phyloP scores from a whole-genome alignment of 2,888 invertebrate genomes.

The Leptopilina myrica region DNA sequence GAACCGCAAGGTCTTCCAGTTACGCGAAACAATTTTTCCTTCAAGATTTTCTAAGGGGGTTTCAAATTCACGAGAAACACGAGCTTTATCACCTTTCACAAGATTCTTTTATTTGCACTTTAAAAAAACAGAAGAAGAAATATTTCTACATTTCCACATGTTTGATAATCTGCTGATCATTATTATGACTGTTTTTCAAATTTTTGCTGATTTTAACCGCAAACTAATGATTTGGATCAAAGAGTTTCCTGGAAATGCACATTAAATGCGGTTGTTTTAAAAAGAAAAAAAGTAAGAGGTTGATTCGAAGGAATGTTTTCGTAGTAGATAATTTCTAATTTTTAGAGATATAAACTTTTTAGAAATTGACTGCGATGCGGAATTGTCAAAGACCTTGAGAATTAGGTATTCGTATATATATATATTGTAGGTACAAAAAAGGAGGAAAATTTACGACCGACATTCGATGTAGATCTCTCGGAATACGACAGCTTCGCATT shows the following conservation, averaged over 20 bases:
- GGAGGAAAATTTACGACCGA: conserved; percentile 23
- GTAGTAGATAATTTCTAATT: not conserved
- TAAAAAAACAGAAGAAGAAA: not conserved
- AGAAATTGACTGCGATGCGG: conserved; percentile 1
- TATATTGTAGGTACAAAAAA: not conserved
- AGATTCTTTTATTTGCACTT: not conserved
- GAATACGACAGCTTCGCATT: conserved; percentile 45
- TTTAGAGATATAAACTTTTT: no score
- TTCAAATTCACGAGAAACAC: conserved; percentile 17
- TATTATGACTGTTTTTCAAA: no score
- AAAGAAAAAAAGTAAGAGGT: no score
- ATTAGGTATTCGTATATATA: conserved; percentile 22
- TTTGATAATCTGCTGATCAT: no score
- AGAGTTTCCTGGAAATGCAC: no score
- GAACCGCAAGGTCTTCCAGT: conserved; percentile 37
- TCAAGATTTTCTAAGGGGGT: conserved; percentile 11
- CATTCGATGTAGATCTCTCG: conserved; percentile 41
- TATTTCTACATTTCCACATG: no score
- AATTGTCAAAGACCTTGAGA: not conserved
- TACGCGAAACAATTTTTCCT: conserved; percentile 36
- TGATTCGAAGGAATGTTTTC: not conserved
- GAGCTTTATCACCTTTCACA: conserved; percentile 22
- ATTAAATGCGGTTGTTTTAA: not conserved
- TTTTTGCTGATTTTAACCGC: no score
- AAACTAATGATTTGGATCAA: no score